A percentile compares a stretch with the other conserved stretches of the same genome.
phyloP scores from a whole-genome alignment of 2,888 invertebrate genomes.

The Gasteruption jaculator region DNA sequence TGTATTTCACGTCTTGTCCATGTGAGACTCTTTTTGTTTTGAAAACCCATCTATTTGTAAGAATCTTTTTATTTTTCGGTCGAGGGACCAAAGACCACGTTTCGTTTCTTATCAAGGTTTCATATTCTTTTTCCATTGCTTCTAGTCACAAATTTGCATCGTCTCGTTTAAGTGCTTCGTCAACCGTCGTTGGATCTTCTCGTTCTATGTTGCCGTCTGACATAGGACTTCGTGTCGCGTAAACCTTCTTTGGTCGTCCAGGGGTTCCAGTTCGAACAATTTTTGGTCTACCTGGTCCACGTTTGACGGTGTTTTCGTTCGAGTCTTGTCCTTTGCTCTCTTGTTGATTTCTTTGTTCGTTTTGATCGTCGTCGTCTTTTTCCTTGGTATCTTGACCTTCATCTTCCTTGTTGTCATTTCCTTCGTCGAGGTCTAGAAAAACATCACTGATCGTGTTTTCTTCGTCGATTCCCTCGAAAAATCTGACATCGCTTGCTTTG shows the following conservation, averaged over 20 bases:
- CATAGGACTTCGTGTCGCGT: background rate
- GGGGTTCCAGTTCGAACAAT: slow-evolving; percentile 44
- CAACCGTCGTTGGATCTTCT: background rate
- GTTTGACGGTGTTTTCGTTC: slow-evolving; percentile 3
- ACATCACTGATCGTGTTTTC: too few species aligned
- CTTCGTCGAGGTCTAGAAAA: too few species aligned
- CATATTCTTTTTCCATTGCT: slow-evolving; percentile 18
- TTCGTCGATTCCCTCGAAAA: too few species aligned
- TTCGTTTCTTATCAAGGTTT: slow-evolving; percentile 17
- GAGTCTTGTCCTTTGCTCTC: slow-evolving; percentile 3
- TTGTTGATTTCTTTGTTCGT: background rate
- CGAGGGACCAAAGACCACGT: slow-evolving; percentile 18
- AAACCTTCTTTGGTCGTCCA: slow-evolving; percentile 32
- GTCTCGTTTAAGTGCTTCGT: background rate
- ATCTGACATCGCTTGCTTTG: slow-evolving; percentile 23
- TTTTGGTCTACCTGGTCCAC: slow-evolving; percentile 19
- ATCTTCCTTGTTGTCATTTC: too few species aligned
- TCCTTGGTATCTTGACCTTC: background rate
- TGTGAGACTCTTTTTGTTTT: slow-evolving; percentile 14
- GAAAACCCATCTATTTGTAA: slow-evolving; percentile 20
- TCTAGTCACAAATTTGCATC: slow-evolving; percentile 13
- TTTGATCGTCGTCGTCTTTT: background rate
- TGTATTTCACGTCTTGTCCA: slow-evolving; percentile 15
- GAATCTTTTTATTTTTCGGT: slow-evolving; percentile 16
- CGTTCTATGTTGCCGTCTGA: background rate